Base-by-base conservation (phyloP, 2,888 invertebrate genomes). In the Drosophila mulleri region DNA sequence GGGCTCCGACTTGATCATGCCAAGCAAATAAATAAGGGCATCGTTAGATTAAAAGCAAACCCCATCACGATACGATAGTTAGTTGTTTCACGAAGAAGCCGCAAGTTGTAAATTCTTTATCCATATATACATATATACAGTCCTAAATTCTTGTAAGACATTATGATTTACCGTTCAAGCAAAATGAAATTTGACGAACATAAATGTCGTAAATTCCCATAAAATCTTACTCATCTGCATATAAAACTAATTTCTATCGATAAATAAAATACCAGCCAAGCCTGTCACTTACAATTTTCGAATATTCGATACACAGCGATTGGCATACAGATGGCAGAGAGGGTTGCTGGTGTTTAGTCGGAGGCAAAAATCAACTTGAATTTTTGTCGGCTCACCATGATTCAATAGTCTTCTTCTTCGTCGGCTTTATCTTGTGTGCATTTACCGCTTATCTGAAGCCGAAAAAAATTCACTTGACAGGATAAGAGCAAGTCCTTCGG, bases 391-490 rank as follows among this genome's bases (percentile, higher is more conserved):
- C 16, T 37, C 45, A 18, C 11, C 37, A 29, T 62, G 20, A 64
- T 61, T 47, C 18, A 32, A 61, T 35, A 48, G 63, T 62, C 37
- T 48, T 35, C 41, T 23, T 29, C 26, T 29, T 35, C 29, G 9
- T n/a, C 41, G 12, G n/a, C 12, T 52, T 52, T 35, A 42, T 52
- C 18, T 59, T 54, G 47, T 62, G 52, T 56, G 52, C 52, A 66
- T 70, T 80, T 42, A 65, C 32, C 64, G 66, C 66, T 70, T 72
- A 78, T 74, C 82, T 54, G 37, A 52, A 42, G 47, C 57, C 29
- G 60, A 48, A 80, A 69, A 80, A 37, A 80, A 67, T 76, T 72
- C 71, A 76, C 80, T 83, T 63, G 75, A 62, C 65, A 35, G 45
- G 32, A 45, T 64, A 67, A 57, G 26, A n/a, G 32, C 18, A 48